A percentile compares a stretch with the other conserved stretches of the same genome.
These are phyloP conservation scores for Panthera leo DNA, from an alignment of 2,113 vertebrate species.

Conservation along the genomic window DNA sequence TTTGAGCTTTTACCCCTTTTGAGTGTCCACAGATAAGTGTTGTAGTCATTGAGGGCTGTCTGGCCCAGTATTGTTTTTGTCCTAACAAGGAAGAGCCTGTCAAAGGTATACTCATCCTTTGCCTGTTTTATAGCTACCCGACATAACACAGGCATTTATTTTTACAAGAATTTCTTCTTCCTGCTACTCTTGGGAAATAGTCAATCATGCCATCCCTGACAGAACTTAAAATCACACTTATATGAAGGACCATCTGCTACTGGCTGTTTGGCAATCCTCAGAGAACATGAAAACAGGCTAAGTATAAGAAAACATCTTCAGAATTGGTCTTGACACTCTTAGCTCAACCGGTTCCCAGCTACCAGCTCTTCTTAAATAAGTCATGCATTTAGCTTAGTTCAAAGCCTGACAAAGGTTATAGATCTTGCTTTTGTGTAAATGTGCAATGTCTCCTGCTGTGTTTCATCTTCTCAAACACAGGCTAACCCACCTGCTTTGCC, in stretches of 20 bases:
- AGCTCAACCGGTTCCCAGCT: conserved; percentile 17
- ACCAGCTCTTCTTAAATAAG: conserved; percentile 58
- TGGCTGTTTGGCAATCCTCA: not conserved
- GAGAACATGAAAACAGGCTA: not conserved
- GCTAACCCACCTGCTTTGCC: conserved; percentile 41
- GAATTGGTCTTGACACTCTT: conserved; percentile 51
- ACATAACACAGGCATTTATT: not conserved
- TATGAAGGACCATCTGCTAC: conserved; percentile 5
- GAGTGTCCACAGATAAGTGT: not conserved
- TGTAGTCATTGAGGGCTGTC: not conserved
- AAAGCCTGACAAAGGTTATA: conserved; percentile 47
- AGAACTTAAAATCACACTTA: conserved; percentile 10
- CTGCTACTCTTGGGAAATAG: not conserved
- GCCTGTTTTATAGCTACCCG: not conserved
- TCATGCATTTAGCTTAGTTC: conserved; percentile 48
- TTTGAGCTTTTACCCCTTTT: not conserved
- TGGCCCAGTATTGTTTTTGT: not conserved
- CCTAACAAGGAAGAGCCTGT: not conserved
- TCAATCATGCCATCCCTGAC: not conserved
- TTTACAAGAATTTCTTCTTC: not conserved
- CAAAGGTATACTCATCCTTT: not conserved
- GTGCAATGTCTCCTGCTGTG: not conserved
- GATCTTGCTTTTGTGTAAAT: conserved; percentile 52
- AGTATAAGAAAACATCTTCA: conserved; percentile 52
- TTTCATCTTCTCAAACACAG: conserved; percentile 61